Percentiles rank a stretch among this genome's conserved stretches.
These are phyloP conservation scores for Kryphioiulus occultus DNA, from an alignment of 2,888 invertebrate genomes.

Conservation along the genomic window DNA sequence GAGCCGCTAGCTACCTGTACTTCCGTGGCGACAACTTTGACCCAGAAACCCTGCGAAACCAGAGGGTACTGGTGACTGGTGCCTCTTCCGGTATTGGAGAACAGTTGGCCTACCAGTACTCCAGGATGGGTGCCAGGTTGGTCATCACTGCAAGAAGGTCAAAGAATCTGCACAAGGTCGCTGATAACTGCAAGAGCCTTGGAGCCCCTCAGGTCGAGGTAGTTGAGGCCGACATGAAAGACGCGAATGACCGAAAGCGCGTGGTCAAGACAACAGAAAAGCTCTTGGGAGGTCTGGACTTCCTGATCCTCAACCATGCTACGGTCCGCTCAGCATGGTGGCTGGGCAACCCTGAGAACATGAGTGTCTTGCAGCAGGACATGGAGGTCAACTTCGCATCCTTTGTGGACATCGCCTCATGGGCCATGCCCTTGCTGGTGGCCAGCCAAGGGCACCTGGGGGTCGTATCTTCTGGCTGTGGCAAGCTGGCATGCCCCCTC, in stretches of 20 bases:
- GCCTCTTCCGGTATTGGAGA: constrained; percentile 62
- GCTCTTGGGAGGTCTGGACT: constrained; percentile 29
- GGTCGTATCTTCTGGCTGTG: background rate
- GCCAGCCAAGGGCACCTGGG: constrained; percentile 9
- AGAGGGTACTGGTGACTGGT: constrained; percentile 60
- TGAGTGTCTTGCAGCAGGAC: background rate
- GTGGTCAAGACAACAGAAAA: background rate
- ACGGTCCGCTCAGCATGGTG: background rate
- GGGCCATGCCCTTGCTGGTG: background rate
- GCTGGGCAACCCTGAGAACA: constrained; percentile 7
- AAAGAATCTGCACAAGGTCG: background rate
- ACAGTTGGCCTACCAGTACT: constrained; percentile 61
- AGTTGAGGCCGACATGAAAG: constrained; percentile 24
- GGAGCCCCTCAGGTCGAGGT: background rate
- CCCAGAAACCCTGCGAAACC: background rate
- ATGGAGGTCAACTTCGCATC: constrained; percentile 38
- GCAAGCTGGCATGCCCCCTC: background rate
- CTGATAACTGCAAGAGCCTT: background rate
- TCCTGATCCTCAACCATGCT: constrained; percentile 44
- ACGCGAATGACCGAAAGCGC: background rate
- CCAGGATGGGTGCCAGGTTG: constrained; percentile 58
- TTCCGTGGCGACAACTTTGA: no score
- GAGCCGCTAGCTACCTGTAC: background rate
- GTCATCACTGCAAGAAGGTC: constrained; percentile 33
- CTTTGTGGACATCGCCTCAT: constrained; percentile 33